Conservation (phyloP, 2,797 vertebrate species). For the Gouania willdenowi region DNA sequence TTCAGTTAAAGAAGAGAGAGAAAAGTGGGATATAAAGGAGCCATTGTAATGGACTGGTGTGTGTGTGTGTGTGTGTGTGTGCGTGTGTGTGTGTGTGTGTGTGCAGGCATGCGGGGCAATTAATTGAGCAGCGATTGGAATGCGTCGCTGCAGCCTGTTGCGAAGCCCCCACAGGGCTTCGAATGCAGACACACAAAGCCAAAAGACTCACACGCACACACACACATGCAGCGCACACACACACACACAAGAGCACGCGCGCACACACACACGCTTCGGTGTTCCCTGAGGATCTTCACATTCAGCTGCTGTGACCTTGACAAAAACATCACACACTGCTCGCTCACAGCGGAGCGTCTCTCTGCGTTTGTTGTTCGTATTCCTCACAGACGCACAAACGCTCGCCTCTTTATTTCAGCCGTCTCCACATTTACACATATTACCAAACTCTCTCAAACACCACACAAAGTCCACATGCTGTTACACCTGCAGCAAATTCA, state of each 20-base stretch:
- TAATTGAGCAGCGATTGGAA: conserved; percentile 51
- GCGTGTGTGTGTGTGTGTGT: conserved; percentile 1
- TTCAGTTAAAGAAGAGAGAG: too few relatives aligned
- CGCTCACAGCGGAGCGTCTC: not conserved
- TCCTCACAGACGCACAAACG: too few relatives aligned
- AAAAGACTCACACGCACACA: conserved; percentile 4
- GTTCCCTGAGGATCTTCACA: conserved; percentile 52
- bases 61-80: not conserved
- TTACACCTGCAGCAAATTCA: too few relatives aligned
- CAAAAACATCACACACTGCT: conserved; percentile 46
- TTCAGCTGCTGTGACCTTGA: conserved; percentile 58
- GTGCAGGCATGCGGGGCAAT: conserved; percentile 27
- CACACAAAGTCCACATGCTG: too few relatives aligned
- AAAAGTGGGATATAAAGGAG: too few relatives aligned
- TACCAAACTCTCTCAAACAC: too few relatives aligned
- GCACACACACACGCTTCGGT: conserved; percentile 18
- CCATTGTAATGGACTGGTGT: too few relatives aligned
- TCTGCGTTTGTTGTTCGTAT: too few relatives aligned
- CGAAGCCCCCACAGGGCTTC: conserved; percentile 43
- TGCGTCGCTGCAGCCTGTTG: conserved; percentile 38
- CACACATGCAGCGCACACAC: conserved; percentile 2
- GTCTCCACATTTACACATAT: too few relatives aligned
- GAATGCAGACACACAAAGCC: conserved; percentile 30
- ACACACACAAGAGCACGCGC: conserved; percentile 12
- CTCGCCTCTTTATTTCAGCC: too few relatives aligned